phyloP scores from a whole-genome alignment of 1,140 invertebrate species.

The Rhizoglyphus robini region DNA sequence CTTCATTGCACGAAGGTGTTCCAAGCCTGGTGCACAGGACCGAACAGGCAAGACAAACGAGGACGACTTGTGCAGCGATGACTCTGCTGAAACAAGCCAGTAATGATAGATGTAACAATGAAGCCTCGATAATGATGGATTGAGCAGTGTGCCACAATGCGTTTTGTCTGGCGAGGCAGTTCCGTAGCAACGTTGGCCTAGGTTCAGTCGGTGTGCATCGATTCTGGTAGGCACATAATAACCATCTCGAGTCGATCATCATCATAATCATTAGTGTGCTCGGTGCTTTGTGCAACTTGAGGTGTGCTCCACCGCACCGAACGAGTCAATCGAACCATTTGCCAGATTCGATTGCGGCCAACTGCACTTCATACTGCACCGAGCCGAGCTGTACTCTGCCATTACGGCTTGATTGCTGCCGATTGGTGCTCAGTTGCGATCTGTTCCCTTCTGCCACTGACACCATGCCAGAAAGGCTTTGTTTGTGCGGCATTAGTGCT shows the following conservation, averaged over 20 bases:
- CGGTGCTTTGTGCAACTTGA: constrained; percentile 1
- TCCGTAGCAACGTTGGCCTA: background rate
- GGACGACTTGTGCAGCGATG: constrained; percentile 1
- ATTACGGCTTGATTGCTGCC: constrained; percentile 6
- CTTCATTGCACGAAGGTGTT: too few relatives aligned
- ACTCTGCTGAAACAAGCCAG: constrained; percentile 1
- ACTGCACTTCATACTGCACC: background rate
- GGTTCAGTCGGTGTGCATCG: background rate
- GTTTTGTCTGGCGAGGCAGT: background rate
- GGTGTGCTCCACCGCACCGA: constrained; percentile 2
- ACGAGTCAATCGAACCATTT: constrained; percentile 9
- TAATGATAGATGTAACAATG: constrained; percentile 12
- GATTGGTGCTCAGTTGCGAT: background rate
- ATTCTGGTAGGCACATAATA: constrained; percentile 5
- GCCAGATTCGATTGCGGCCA: constrained; percentile 12
- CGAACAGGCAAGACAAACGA: background rate
- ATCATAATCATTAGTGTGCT: background rate
- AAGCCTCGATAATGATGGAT: constrained; percentile 11
- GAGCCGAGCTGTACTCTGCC: background rate
- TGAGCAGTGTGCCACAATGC: background rate
- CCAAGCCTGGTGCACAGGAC: too few relatives aligned
- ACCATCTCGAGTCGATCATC: constrained; percentile 11
- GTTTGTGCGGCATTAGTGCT: background rate
- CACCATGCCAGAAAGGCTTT: background rate
- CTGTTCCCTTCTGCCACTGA: background rate